Base-by-base conservation (phyloP, 2,113 vertebrate genomes). In the Sinocyclocheilus grahami region DNA sequence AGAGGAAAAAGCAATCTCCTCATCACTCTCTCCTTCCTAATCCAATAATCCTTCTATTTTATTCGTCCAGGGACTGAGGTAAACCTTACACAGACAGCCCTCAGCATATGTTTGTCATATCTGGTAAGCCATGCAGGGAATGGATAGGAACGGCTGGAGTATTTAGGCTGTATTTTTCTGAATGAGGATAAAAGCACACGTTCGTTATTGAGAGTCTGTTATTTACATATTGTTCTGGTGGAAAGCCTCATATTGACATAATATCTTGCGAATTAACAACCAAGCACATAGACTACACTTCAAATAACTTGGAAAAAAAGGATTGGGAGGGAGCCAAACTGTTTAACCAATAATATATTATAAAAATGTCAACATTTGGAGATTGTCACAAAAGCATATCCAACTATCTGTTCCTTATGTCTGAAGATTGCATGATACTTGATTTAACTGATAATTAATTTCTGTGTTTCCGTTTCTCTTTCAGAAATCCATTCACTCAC, bases 21-120 rank as follows among this genome's bases (percentile, higher is more conserved):
- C 82, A 78, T 77, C 42, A 5, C 51, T 81, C 69, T 30, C 60
- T 77, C 77, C 48, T 80, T 87, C n/a, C 39, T 87, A 87, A 87
- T 89, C 88, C 85, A 89, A 82, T 89, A 87, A 89, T 87, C 88
- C 88, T 87, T 79, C 48, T 55, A 85, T 87, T 89, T 85, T 85
- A 89, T 87, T 87, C 76, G 55, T 82, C 83, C 86, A 75, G 83
- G 83, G 63, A 84, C 72, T 83, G 78, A 78, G 63, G 86, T 86
- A 83, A 83, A 76, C 83, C 88, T 82, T 75, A 55, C 83, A 87
- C 86, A 85, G 86, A 81, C 62, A 87, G 87, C 79, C 86, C 85
- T 85, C 78, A 89, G 83, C 88, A 89, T 87, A 87, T 87, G 86
- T 82, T 58, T 80, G 72, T 65, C 83, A 85, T 79, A 79, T 76